Percentiles rank a stretch among this genome's conserved stretches.
These are phyloP conservation scores for Scyliorhinus canicula DNA, from an alignment of 2,797 vertebrate genomes.

Conservation along the genomic window DNA sequence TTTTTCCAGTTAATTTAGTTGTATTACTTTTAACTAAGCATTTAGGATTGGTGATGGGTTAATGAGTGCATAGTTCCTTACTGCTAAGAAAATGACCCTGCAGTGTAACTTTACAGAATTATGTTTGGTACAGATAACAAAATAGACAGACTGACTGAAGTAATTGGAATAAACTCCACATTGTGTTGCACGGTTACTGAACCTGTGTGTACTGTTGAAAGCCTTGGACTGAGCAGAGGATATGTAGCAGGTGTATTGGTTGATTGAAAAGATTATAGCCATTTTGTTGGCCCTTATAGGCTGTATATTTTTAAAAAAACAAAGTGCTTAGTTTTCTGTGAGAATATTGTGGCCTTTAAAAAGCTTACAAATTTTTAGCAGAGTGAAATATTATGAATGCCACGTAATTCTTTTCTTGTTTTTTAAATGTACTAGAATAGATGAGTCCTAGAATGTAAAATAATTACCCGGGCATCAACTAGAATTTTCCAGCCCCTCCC, in stretches of 20 bases:
- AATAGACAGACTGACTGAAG: constrained; percentile 62
- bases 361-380: constrained; percentile 17
- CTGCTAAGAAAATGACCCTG: constrained; percentile 61
- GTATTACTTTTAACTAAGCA: constrained; percentile 53
- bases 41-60: constrained; percentile 53
- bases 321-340: not conserved
- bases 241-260: constrained; percentile 50
- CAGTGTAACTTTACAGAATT: constrained; percentile 56
- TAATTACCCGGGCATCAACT: not conserved
- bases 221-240: constrained; percentile 63
- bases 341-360: constrained; percentile 15
- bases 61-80: constrained; percentile 50
- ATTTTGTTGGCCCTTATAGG: constrained; percentile 42
- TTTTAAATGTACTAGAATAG: not conserved
- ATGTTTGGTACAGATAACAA: constrained; percentile 58
- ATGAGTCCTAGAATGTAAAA: not conserved
- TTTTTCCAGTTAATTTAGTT: constrained; percentile 47
- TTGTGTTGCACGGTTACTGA: constrained; percentile 65
- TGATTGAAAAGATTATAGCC: constrained; percentile 40
- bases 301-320: constrained; percentile 30
- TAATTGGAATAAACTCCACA: constrained; percentile 60
- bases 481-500: too few relatives aligned
- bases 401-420: not conserved
- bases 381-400: constrained; percentile 19
- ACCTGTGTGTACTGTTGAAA: constrained; percentile 65